Evolutionary conservation across 35 echinoderm and acorn worm genomes (phyloP), one percentile per base, ranked within the genome.

Genomic region (Holothuria glaberrima): DNA sequence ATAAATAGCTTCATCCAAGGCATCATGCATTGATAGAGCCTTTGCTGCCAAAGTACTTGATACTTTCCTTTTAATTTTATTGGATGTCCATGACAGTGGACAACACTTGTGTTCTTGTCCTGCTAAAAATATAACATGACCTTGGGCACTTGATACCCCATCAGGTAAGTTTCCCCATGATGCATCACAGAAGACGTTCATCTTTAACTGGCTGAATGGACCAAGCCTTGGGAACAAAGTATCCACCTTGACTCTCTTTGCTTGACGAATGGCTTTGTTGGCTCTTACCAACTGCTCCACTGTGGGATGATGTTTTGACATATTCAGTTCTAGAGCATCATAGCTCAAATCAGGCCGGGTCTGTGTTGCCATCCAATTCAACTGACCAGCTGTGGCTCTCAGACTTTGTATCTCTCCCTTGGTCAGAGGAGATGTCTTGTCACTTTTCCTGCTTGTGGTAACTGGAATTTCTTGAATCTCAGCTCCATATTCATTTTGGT

Each of bases 241-340:
- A 59, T 68, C 30, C 72, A 54, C n/a, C 56, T 57, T 3, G 30
- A 46, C 6, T 35, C 41, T 29, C 85, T 91, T 44, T 76, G 44
- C 63, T 86, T 91, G 45, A 60, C 64, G n/a, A 45, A 79, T 54
- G 50, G 50, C 50, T 54, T 54, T 14, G 9, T 54, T 17, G 12
- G 36, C 36, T 41, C 36, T 41, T 30, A 91, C 6, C 77, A 72
- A 44, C 38, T 86, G 77, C 19, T 91, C 90, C 4, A 92, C 81
- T 46, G 46, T 73, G 27, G 90, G 45, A 45, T 87, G 60, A 30
- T 92, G 30, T 74, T 33, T 63, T 87, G 19, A 92, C 64, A 41
- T 41, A 86, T 92, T 92, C 30, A 92, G 65, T 76, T 92, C 76
- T 1, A 91, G 78, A 66, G 89, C 89, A 82, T 83, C 89, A 83